Conservation (phyloP, 2,113 vertebrate genomes). For the Chloropsis cyanopogon region DNA sequence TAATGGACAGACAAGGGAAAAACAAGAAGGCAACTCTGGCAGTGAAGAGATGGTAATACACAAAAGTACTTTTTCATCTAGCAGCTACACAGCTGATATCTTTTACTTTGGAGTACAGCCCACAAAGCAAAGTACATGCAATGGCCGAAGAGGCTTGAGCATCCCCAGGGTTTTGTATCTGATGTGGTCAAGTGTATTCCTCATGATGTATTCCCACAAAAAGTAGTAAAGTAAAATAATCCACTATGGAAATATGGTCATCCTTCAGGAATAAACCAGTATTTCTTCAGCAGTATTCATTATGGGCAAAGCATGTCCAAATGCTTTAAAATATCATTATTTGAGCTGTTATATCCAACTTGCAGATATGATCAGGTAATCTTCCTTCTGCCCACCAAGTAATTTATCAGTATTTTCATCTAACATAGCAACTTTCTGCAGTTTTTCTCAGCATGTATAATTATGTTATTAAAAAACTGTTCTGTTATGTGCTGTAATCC, state of each 20-base stretch:
- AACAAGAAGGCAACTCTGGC: neutral
- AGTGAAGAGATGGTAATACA: neutral
- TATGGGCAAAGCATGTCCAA: rapidly evolving
- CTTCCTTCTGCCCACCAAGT: neutral
- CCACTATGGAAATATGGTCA: neutral
- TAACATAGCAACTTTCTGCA: neutral
- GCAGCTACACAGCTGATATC: neutral
- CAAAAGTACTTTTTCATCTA: neutral
- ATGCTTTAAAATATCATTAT: neutral
- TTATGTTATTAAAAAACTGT: neutral
- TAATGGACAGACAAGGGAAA: neutral
- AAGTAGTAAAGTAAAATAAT: neutral
- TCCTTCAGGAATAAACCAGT: neutral
- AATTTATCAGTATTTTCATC: neutral
- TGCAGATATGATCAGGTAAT: neutral
- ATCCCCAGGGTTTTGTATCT: neutral
- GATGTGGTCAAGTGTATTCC: neutral
- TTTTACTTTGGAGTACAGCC: neutral
- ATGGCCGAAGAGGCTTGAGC: neutral
- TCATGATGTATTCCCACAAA: neutral
- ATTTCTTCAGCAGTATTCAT: neutral
- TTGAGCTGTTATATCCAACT: neutral
- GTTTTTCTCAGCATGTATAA: neutral
- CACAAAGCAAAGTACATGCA: neutral
- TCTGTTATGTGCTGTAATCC: neutral